Evolutionary conservation across 2,888 invertebrate species (phyloP), one percentile per base, ranked within the genome.

Genomic region (Cantharis rufa): DNA sequence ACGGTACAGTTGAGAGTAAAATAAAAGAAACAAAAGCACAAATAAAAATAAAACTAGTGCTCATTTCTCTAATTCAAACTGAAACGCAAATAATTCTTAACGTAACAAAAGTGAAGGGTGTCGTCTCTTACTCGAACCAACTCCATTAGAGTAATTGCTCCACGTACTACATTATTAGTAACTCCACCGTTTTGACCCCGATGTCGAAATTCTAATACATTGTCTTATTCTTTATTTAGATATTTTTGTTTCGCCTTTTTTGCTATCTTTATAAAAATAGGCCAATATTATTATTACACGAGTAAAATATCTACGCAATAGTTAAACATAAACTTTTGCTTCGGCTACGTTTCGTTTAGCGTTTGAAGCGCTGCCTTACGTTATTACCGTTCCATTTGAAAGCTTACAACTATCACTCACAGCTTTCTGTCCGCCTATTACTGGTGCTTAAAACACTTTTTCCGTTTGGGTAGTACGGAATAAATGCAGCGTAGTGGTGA

Each of bases 111-210:
- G 75, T 78, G 75, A 77, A 72, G 71, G 76, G 78, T 75, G 78
- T 72, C 75, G 74, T 75, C 71, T 78, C 72, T 74, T 74, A 75
- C 79, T 66, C 71, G 75, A 72, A 77, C 75, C 76, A 77, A 81
- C 75, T 83, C 83, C 83, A 83, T 83, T 83, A 83, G 81, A 80
- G 82, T 83, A 83, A 83, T 83, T 83, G 82, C 83, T 76, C 78
- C 81, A 82, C 82, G 74, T 74, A 75, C 70, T 77, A 71, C 72
- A 75, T 78, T 78, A 78, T 78, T 75, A 78, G 75, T 70, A 72
- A 24, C 32, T 13, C 72, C 68, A 72, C 70, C 64, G 15, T 77
- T 73, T 71, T 21, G 62, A 62, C 73, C 74, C 48, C 71, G 72
- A 69, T 48, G 71, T 75, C 62, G 48, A 62, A 69, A 69, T 64